A percentile compares a stretch with the other conserved stretches of the same genome.
phyloP scores from a whole-genome alignment of 1,140 invertebrate genomes.

The Rhyzopertha dominica region DNA sequence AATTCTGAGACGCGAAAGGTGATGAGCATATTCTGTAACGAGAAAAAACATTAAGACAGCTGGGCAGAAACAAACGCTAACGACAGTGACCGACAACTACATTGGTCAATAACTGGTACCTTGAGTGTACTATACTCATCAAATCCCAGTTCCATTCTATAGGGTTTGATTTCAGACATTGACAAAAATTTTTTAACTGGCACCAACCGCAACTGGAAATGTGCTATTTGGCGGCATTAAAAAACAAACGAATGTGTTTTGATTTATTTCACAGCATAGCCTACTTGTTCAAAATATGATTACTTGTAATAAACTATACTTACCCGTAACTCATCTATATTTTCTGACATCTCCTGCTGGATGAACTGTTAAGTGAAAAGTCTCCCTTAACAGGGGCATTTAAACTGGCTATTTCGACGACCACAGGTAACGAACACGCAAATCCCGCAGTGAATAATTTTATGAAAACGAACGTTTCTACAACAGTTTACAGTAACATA shows the following conservation, averaged over 20 bases:
- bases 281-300: slow-evolving; percentile 6
- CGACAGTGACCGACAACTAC: slow-evolving; percentile 4
- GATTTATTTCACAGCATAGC: background rate
- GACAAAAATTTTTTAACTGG: background rate
- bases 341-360: slow-evolving; percentile 42
- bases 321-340: slow-evolving; percentile 43
- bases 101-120: background rate
- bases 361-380: too few species aligned
- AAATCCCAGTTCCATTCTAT: background rate
- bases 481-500: too few species aligned
- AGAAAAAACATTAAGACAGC: slow-evolving; percentile 31
- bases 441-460: too few species aligned
- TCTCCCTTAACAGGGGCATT: too few species aligned
- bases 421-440: too few species aligned
- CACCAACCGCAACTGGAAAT: background rate
- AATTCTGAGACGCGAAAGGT: slow-evolving; percentile 80
- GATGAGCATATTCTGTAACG: slow-evolving; percentile 73
- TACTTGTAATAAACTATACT: slow-evolving; percentile 12
- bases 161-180: background rate
- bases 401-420: too few species aligned
- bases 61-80: slow-evolving; percentile 7
- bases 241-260: slow-evolving; percentile 6
- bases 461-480: too few species aligned
- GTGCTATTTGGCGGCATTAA: slow-evolving; percentile 1
- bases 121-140: background rate